Conservation (phyloP, 2,888 invertebrate species). For the Callyntrura guangdongensis region DNA sequence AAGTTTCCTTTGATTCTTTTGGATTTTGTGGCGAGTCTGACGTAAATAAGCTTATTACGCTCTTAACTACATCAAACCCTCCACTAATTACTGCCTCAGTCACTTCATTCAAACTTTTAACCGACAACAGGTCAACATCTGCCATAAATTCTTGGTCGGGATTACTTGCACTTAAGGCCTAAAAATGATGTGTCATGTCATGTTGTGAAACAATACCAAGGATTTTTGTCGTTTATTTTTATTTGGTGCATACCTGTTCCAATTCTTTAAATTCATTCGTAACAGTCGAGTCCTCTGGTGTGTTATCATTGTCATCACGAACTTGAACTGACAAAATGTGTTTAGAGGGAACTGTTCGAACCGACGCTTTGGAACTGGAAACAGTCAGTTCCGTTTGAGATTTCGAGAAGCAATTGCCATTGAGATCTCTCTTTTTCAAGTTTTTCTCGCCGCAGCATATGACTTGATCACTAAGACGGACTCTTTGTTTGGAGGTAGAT, state of each 20-base stretch:
- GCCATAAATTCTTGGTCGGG: neutral
- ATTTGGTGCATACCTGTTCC: neutral
- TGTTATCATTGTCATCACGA: slow-evolving; percentile 9
- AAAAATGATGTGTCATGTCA: no score
- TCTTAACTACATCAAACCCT: slow-evolving; percentile 59
- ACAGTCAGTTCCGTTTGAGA: neutral
- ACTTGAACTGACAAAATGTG: neutral
- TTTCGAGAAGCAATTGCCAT: no score
- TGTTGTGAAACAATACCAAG: no score
- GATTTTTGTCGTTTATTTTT: neutral
- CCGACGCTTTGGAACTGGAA: neutral
- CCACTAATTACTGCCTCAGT: slow-evolving; percentile 50
- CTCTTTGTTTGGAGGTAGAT: no score
- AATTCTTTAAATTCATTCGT: neutral
- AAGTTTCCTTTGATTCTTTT: no score
- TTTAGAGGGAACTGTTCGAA: slow-evolving; percentile 8
- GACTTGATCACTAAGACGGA: no score
- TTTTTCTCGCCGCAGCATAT: no score
- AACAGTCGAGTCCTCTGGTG: slow-evolving; percentile 30
- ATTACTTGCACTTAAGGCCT: neutral
- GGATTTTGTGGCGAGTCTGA: neutral
- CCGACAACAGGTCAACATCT: slow-evolving; percentile 21
- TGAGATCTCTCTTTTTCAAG: no score
- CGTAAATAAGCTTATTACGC: slow-evolving; percentile 55
- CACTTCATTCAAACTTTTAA: slow-evolving; percentile 51